Evolutionary conservation across 2,113 vertebrate genomes (phyloP), one percentile per base, ranked within the genome.

Genomic region (Lutjanus erythropterus): DNA sequence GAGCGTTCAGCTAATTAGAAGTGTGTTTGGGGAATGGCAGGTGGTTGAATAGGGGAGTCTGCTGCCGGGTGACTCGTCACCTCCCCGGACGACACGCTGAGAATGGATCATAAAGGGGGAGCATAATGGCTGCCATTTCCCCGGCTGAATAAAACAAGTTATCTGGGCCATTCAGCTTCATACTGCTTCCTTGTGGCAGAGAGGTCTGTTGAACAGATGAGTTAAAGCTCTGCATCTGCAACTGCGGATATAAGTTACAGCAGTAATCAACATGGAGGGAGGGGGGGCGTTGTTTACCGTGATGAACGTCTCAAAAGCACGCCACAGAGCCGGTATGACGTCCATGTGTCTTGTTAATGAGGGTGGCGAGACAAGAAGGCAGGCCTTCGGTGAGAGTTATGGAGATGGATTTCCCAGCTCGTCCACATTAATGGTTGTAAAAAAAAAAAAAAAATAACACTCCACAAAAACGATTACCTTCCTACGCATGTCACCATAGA

Each of bases 301-400:
- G 82, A 90, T 86, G 70, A 62, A 87, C 44, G 21, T 66, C 59
- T 70, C 39, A 11, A 68, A 77, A 55, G n/a, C 84, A 65, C 35
- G 70, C 75, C 58, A 58, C 78, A 8, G 50, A 81, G 71, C 76
- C 56, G 0, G 6, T 10, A 31, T 12, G 53, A 72, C 73, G 44
- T 78, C 80, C 67, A 84, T 86, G 82, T 42, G 71, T 91, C 89
- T 86, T 82, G 47, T 71, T 86, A 86, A 92, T 81, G 83, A 91
- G 67, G 46, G 27, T 19, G 25, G 67, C 4, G 78, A 83, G 80
- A 90, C 86, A 80, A 65, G 83, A 47, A 64, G 71, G 62, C 58
- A 25, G 29, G 58, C 50, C 61, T 75, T 75, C 69, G 56, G 9
- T 50, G 9, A 29, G 82, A 88, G 53, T 78, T 86, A 84, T 62